Evolutionary conservation across 2,888 invertebrate genomes (phyloP).

Genomic region (Marasmarcha lunaedactyla): DNA sequence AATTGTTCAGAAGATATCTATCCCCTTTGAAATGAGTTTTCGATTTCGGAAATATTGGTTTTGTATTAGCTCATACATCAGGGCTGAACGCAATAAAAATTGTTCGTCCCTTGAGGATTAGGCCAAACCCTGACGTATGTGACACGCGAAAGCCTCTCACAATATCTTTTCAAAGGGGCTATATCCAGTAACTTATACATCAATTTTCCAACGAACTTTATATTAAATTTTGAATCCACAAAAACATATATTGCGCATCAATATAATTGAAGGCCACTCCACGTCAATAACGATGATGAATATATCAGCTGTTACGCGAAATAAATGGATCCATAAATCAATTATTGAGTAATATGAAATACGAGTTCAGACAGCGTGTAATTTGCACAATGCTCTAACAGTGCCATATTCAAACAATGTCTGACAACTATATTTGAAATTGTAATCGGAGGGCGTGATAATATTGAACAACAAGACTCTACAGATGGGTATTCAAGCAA

Average conservation of each 20-base stretch:
- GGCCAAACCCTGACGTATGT: slow-evolving; percentile 63
- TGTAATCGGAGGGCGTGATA: slow-evolving; percentile 27
- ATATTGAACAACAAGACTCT: slow-evolving; percentile 25
- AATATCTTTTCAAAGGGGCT: slow-evolving; percentile 42
- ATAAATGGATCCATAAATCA: slow-evolving; percentile 43
- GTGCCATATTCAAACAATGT: slow-evolving; percentile 23
- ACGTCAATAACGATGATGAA: slow-evolving; percentile 36
- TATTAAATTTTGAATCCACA: neutral
- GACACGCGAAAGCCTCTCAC: slow-evolving; percentile 54
- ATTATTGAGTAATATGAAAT: slow-evolving; percentile 42
- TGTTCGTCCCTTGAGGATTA: slow-evolving; percentile 58
- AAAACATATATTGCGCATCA: neutral
- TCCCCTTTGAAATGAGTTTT: neutral
- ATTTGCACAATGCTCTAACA: slow-evolving; percentile 39
- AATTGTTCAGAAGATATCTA: too few species aligned
- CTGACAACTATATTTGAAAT: slow-evolving; percentile 33
- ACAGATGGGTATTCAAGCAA: slow-evolving; percentile 44
- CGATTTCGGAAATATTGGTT: slow-evolving; percentile 27
- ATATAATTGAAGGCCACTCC: neutral
- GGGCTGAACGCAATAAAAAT: slow-evolving; percentile 61
- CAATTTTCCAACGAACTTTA: slow-evolving; percentile 28
- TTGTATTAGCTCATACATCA: slow-evolving; percentile 58
- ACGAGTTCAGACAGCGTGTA: slow-evolving; percentile 42
- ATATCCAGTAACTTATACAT: slow-evolving; percentile 37
- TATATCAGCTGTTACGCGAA: slow-evolving; percentile 39